phyloP scores from a whole-genome alignment of 2,113 vertebrate genomes.

The Helogale parvula region DNA sequence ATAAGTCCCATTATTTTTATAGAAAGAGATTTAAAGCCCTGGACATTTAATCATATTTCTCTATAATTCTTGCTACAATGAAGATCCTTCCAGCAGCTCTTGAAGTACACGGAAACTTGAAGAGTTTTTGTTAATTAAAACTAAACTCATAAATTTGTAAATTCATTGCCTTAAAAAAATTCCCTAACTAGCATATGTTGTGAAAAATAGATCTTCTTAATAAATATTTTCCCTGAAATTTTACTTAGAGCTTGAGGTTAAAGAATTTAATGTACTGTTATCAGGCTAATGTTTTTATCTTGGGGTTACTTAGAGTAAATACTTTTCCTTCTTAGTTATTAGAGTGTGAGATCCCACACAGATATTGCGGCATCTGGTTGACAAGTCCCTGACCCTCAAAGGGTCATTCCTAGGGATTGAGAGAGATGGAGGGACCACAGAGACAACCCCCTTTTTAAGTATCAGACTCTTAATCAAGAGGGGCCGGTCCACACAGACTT shows the following conservation, averaged over 20 bases:
- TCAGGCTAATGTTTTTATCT: not conserved
- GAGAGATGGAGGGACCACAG: not conserved
- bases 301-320: not conserved
- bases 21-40: not conserved
- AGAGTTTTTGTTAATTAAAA: not conserved
- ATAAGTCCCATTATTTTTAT: constrained; percentile 1
- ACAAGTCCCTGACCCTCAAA: not conserved
- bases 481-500: not conserved
- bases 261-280: not conserved
- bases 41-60: not conserved
- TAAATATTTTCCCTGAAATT: not conserved
- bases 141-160: not conserved
- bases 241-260: not conserved
- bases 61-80: not conserved
- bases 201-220: not conserved
- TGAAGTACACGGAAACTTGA: not conserved
- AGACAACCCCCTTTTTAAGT: not conserved
- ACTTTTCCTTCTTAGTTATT: constrained; percentile 15
- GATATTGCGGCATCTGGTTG: not conserved
- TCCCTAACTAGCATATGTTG: not conserved
- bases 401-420: not conserved
- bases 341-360: not conserved
- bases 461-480: not conserved
- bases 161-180: not conserved
- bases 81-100: not conserved